Evolutionary conservation across 2,113 vertebrate species (phyloP).

Genomic region (Tupaia tana): DNA sequence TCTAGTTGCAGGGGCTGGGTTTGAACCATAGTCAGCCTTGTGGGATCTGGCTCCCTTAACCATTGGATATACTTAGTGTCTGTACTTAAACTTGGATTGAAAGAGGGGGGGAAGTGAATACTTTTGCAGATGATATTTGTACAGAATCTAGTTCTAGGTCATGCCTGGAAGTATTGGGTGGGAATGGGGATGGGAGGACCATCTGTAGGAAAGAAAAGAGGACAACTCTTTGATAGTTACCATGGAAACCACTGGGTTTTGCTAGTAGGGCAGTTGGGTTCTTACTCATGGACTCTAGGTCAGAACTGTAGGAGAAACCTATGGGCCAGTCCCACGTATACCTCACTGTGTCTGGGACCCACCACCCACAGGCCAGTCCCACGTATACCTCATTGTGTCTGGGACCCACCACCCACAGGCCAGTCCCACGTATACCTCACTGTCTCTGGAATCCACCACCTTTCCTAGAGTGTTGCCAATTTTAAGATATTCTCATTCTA

Average conservation of each 20-base stretch:
- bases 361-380: not conserved
- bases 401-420: not conserved
- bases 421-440: no score
- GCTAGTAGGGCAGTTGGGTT: not conserved
- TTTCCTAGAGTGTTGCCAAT: not conserved
- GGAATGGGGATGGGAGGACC: not conserved
- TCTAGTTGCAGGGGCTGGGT: no score
- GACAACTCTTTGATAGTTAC: constrained; percentile 28
- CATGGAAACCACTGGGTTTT: constrained; percentile 41
- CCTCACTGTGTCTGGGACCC: not conserved
- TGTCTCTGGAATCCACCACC: not conserved
- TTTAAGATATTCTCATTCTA: not conserved
- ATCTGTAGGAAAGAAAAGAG: constrained; percentile 8
- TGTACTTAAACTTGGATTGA: not conserved
- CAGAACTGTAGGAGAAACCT: not conserved
- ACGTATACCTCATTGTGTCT: not conserved
- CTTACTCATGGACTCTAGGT: not conserved
- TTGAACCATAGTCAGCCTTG: no score
- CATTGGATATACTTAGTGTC: no score
- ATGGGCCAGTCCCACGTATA: not conserved
- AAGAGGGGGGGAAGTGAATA: not conserved
- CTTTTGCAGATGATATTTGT: not conserved
- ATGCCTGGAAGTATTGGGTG: not conserved
- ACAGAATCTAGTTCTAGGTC: constrained; percentile 17
- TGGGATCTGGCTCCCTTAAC: no score